A percentile compares a stretch with the other conserved stretches of the same genome.
These are phyloP conservation scores for Pomatostomus ruficeps DNA, from an alignment of 2,113 vertebrate genomes.

Conservation along the genomic window DNA sequence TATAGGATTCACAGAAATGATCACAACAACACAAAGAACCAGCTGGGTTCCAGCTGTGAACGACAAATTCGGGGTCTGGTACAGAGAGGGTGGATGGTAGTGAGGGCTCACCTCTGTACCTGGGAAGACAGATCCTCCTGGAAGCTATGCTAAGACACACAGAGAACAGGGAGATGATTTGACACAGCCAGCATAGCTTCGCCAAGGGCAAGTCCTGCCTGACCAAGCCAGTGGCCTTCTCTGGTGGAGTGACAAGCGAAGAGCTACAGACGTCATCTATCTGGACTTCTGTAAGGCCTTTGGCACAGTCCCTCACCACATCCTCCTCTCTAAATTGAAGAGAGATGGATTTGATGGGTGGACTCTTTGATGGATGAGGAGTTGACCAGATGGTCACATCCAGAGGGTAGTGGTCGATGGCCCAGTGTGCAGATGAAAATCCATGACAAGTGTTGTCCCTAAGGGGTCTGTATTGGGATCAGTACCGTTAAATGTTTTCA, in stretches of 20 bases:
- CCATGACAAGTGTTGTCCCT: not conserved
- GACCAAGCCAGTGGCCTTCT: not conserved
- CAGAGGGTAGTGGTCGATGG: not conserved
- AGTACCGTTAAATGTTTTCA: not conserved
- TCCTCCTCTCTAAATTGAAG: not conserved
- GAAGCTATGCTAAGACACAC: not conserved
- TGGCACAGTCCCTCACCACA: not conserved
- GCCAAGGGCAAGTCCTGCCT: no score
- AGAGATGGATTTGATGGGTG: not conserved
- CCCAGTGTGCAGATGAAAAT: not conserved
- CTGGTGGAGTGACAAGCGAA: not conserved
- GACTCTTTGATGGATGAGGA: not conserved
- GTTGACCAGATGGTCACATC: not conserved
- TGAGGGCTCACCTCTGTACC: not conserved
- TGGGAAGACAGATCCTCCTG: not conserved
- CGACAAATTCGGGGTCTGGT: not conserved
- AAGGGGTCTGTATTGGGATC: not conserved
- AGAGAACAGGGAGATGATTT: not conserved
- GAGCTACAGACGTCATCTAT: not conserved
- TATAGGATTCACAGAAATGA: not conserved
- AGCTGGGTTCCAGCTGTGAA: not conserved
- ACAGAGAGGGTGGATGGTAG: not conserved
- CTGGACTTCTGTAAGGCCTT: not conserved
- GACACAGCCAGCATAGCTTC: not conserved
- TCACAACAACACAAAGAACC: not conserved